Base-by-base conservation (phyloP, 1,140 invertebrate genomes). In the Pentalonia nigronervosa region DNA sequence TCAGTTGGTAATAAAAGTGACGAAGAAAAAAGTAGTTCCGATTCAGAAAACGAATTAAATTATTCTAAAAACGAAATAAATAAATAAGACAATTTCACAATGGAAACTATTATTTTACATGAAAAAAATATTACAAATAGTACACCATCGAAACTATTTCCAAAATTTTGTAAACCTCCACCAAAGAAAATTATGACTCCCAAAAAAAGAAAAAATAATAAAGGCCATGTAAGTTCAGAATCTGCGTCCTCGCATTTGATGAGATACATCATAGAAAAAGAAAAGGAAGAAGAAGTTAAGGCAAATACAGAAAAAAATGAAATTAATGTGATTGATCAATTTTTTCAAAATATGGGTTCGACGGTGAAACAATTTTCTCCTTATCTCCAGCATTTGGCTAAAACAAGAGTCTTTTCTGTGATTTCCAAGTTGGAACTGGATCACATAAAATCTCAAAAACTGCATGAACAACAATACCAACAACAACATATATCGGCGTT, bases 101-200 rank as follows among this genome's bases (percentile, higher is more conserved):
- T 83, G 81, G 81, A 83, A 20, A 83, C 34, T 83, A 83, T 83
- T 83, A 41, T 20, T 83, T 83, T 36, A 41, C 36, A 34, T 21
- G 81, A 41, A n/a, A n/a, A 47, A 81, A 81, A 81, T 81, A 81
- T 81, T 81, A 81, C 67, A 81, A 30, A 83, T 41, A 83, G 81
- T 83, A 83, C 81, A 41, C 36, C 41, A 83, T 17, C 81, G 81
- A 36, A 11, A 83, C 81, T 36, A 83, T 83, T 36, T 41, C 81
- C 36, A 83, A 41, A 34, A 83, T 83, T 83, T 83, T 83, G 36
- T 83, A 36, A 41, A 41, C 81, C 81, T 83, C 81, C 21, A 83
- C 81, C 81, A 41, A 83, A 83, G 81, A 83, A 83, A 83, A 83
- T 83, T 83, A 83, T 83, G 36, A 83, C 81, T 83, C 81, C 81